A percentile compares a stretch with the other conserved stretches of the same genome.
Conservation (phyloP, 2,113 vertebrate genomes). For the Neotoma lepida region DNA sequence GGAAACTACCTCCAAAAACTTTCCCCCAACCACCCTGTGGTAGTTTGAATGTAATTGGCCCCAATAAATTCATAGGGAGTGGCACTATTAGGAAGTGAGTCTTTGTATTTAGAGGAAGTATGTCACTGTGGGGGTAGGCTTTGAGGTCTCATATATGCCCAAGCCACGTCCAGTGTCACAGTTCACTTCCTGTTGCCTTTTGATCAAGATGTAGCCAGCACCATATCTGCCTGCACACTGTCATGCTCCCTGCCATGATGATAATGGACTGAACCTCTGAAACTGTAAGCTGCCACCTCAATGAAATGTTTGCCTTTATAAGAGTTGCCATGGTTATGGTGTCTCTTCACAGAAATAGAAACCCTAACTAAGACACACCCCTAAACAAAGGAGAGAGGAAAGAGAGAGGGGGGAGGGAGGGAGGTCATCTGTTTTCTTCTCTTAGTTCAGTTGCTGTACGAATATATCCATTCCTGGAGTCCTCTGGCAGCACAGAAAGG, state of each 20-base stretch:
- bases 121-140: neutral
- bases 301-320: too few species aligned
- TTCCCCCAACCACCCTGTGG: neutral
- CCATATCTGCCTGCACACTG: too few species aligned
- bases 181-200: neutral
- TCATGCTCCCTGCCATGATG: too few species aligned
- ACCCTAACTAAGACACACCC: neutral
- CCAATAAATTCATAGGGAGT: neutral
- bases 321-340: too few species aligned
- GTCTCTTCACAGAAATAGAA: too few species aligned
- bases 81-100: neutral
- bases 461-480: neutral
- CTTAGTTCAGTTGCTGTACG: neutral
- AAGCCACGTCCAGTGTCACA: neutral
- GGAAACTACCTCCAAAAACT: neutral
- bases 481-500: neutral
- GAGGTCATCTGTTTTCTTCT: neutral
- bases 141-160: neutral
- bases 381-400: neutral
- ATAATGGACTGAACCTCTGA: too few species aligned
- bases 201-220: neutral
- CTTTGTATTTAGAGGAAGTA: neutral
- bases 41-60: neutral
- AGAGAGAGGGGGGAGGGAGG: neutral
- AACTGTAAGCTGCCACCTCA: too few species aligned